Conservation (phyloP, 2,888 invertebrate genomes). For the Drosophila paranaensis region DNA sequence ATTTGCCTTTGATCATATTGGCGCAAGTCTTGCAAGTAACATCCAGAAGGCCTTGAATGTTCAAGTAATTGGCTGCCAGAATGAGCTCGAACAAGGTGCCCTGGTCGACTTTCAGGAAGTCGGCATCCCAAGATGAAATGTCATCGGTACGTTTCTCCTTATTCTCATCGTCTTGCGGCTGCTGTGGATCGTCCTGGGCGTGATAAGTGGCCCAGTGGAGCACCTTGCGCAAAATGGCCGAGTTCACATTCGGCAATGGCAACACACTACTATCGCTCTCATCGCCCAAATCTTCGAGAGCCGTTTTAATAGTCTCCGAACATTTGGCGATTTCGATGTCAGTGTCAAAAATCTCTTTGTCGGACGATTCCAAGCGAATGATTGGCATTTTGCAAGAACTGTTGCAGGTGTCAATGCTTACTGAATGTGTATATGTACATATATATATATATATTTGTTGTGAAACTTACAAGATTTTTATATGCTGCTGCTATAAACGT, state of each 20-base stretch:
- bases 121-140: constrained; percentile 99
- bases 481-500: neutral
- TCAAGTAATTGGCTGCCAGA: constrained; percentile 98
- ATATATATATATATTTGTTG: no score
- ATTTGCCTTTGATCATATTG: constrained; percentile 99
- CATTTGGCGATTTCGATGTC: constrained; percentile 99
- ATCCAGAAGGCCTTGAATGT: constrained; percentile 97
- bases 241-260: constrained; percentile 98
- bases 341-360: constrained; percentile 97
- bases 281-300: constrained; percentile 97
- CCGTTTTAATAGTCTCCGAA: constrained; percentile 98
- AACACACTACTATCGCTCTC: constrained; percentile 97
- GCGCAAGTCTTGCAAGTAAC: constrained; percentile 99
- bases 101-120: constrained; percentile 99
- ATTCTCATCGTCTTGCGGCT: constrained; percentile 98
- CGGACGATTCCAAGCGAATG: constrained; percentile 97
- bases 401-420: neutral
- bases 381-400: constrained; percentile 90
- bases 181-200: constrained; percentile 95
- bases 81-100: constrained; percentile 98
- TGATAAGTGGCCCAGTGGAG: constrained; percentile 97
- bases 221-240: constrained; percentile 97
- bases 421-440: neutral
- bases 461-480: neutral
- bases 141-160: constrained; percentile 99